Conservation (phyloP, 2,797 vertebrate genomes). For the Threskiornis aethiopicus region DNA sequence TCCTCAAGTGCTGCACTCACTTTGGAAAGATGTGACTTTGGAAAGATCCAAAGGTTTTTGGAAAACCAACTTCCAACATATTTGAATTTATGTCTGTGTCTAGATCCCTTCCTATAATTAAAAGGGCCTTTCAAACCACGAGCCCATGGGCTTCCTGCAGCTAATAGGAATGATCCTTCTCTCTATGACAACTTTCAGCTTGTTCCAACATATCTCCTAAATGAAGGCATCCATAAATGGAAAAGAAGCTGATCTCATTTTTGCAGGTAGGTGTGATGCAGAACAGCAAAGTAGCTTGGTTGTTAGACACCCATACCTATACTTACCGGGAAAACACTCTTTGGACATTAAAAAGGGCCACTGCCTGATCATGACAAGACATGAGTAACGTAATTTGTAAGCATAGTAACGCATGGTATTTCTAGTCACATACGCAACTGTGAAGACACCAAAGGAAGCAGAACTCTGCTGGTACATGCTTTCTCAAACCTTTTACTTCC, state of each 20-base stretch:
- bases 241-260: constrained; percentile 13
- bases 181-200: neutral
- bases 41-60: neutral
- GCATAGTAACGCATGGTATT: neutral
- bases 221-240: neutral
- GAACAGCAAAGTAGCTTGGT: neutral
- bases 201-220: neutral
- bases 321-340: neutral
- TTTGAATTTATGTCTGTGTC: neutral
- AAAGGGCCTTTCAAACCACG: neutral
- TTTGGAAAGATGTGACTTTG: neutral
- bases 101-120: neutral
- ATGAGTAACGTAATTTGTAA: neutral
- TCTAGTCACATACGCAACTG: neutral
- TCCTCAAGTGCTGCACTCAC: neutral
- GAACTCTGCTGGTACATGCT: neutral
- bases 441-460: neutral
- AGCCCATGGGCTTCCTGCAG: neutral
- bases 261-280: neutral
- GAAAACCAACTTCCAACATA: neutral
- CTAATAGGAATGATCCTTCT: neutral
- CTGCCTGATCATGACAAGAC: neutral
- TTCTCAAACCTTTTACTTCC: neutral
- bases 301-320: neutral
- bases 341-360: neutral